A percentile compares a stretch with the other conserved stretches of the same genome.
These are phyloP conservation scores for Pachypanchax playfairii DNA, from an alignment of 2,113 vertebrate genomes.

Conservation along the genomic window DNA sequence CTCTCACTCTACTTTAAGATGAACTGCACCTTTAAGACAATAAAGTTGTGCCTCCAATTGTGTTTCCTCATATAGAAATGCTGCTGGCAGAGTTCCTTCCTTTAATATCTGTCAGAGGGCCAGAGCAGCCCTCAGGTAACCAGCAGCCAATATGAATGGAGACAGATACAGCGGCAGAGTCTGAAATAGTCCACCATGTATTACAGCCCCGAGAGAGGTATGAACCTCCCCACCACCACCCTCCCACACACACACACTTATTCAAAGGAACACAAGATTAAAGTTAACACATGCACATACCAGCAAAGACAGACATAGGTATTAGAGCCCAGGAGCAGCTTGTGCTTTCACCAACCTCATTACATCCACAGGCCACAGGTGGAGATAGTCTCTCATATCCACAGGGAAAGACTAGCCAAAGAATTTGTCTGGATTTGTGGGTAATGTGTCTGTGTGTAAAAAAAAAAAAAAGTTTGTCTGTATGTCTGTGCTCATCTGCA, in stretches of 20 bases:
- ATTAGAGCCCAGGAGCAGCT: slow-evolving; percentile 52
- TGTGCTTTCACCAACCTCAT: slow-evolving; percentile 54
- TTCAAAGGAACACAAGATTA: slow-evolving; percentile 22
- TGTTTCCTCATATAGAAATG: slow-evolving; percentile 68
- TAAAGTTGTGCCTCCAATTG: slow-evolving; percentile 62
- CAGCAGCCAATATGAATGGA: slow-evolving; percentile 72
- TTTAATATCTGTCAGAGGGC: slow-evolving; percentile 73
- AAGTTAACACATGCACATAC: slow-evolving; percentile 32
- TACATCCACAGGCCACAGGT: slow-evolving; percentile 63
- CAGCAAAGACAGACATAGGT: slow-evolving; percentile 43
- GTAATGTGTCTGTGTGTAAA: background rate
- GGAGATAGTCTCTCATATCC: slow-evolving; percentile 37
- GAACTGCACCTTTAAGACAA: slow-evolving; percentile 70
- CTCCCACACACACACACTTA: slow-evolving; percentile 7
- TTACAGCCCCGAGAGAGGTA: slow-evolving; percentile 57
- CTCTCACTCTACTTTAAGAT: slow-evolving; percentile 41
- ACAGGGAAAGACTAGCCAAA: slow-evolving; percentile 17
- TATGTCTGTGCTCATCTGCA: slow-evolving; percentile 6
- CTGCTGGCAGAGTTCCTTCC: slow-evolving; percentile 61
- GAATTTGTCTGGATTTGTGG: slow-evolving; percentile 19
- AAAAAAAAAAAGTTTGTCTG: background rate
- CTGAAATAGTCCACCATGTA: slow-evolving; percentile 67
- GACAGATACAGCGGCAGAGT: slow-evolving; percentile 68
- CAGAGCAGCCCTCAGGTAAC: slow-evolving; percentile 55
- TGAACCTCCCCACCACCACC: slow-evolving; percentile 7